These are phyloP conservation scores for Coendou prehensilis DNA, from an alignment of 2,797 vertebrate genomes.

Conservation along the genomic window DNA sequence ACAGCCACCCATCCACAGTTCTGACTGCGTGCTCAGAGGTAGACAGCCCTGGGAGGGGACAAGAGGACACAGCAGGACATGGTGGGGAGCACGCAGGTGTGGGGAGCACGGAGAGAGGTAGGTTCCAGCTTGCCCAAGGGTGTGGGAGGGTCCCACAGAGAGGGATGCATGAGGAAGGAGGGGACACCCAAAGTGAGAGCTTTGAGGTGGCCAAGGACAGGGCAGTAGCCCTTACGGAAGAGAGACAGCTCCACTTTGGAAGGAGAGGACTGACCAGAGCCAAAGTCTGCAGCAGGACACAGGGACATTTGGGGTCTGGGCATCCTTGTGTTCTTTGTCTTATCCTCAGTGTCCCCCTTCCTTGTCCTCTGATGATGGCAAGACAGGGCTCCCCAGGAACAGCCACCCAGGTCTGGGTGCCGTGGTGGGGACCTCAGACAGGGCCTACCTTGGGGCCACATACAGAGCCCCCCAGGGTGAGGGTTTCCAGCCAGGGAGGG, in stretches of 20 bases:
- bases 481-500: neutral
- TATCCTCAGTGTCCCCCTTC: neutral
- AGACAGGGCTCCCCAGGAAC: neutral
- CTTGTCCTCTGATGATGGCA: neutral
- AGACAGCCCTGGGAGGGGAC: neutral
- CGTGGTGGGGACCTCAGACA: neutral
- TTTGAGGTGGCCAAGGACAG: neutral
- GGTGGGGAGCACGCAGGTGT: neutral
- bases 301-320: neutral
- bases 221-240: neutral
- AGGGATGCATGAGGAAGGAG: neutral
- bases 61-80: no score
- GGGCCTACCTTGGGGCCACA: neutral
- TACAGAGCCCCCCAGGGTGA: no score
- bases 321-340: neutral
- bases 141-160: neutral
- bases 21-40: neutral
- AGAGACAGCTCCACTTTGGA: neutral
- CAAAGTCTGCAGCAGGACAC: neutral
- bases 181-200: neutral
- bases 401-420: neutral
- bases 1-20: neutral
- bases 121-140: neutral
- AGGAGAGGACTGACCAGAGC: neutral
- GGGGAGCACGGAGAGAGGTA: neutral